phyloP scores from a whole-genome alignment of 2,113 vertebrate genomes.

The Oryzias celebensis region DNA sequence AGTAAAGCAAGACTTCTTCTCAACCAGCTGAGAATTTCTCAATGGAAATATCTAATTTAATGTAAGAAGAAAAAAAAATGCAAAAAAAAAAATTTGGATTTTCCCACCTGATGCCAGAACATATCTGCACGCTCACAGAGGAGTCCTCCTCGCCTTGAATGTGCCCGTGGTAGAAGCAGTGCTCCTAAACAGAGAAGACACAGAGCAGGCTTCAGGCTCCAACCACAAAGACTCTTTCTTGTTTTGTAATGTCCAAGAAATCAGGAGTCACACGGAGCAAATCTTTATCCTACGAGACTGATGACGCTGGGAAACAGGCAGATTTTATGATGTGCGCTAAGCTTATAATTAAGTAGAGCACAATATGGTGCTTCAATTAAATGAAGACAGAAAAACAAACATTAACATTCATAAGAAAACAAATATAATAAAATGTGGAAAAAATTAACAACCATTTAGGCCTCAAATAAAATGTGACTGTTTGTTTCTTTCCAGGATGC shows the following conservation, averaged over 20 bases:
- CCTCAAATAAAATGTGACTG: too few relatives aligned
- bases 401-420: too few relatives aligned
- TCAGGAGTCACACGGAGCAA: background rate
- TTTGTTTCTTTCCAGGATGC: too few relatives aligned
- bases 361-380: too few relatives aligned
- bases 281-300: too few relatives aligned
- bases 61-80: background rate
- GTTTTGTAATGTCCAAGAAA: background rate
- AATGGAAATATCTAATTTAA: background rate
- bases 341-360: too few relatives aligned
- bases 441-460: too few relatives aligned
- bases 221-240: slow-evolving; percentile 6
- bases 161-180: slow-evolving; percentile 88
- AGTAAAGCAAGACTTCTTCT: slow-evolving; percentile 19
- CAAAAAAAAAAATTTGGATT: fast-evolving
- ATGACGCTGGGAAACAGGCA: too few relatives aligned
- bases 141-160: slow-evolving; percentile 78
- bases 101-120: slow-evolving; percentile 82
- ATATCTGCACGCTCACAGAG: slow-evolving; percentile 82
- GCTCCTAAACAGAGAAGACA: slow-evolving; percentile 73
- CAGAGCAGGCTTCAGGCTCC: background rate
- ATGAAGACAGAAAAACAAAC: too few relatives aligned
- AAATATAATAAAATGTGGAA: too few relatives aligned
- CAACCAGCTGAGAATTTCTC: background rate
- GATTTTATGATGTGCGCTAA: too few relatives aligned